Evolutionary conservation across 2,888 invertebrate genomes (phyloP), one percentile per base, ranked within the genome.

Genomic region (Tuta absoluta): DNA sequence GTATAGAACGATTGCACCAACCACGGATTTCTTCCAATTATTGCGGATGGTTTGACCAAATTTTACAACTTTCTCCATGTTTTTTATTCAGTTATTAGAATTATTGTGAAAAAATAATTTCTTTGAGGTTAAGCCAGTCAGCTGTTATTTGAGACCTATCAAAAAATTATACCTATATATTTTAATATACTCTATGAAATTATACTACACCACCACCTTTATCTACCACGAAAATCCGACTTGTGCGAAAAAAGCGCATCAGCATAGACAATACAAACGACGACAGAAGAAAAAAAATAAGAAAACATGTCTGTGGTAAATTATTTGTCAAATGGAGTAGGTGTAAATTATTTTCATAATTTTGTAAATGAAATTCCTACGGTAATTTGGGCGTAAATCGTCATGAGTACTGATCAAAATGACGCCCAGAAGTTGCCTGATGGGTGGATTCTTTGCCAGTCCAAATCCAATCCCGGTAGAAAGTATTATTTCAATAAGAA

Each of bases 11-110:
- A 94, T 89, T 21, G 93, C 92, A 48, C 94, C 95, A 75, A 97
- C 93, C 0, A 94, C 84, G 0, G 96, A 95, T 81, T 98, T 98
- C 80, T 98, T 98, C 98, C 98, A 98, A 84, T 98, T 95, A 85
- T 94, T 96, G 77, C 96, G 86, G 57, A 97, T 83, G 3, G 93
- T 93, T 90, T 93, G 94, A 12, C 93, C 91, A 70, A 94, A 91
- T 86, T 93, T 95, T 21, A 94, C 78, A 71, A 95, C 80, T 76
- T 89, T 89, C 64, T 93, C 87, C 93, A 93, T 93, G 61, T 24
- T 68, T 59, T 41, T 24, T 23, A 28, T 61, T 48, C 23, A n/a
- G 0, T 10, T 23, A 61, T 28, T 24, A 48, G 24, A n/a, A 41
- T 59, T 14, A 33, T 58, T 58, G 0, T 19, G 19, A 0, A 58